A percentile compares a stretch with the other conserved stretches of the same genome.
These are phyloP conservation scores for Drosophila fungiperda DNA, from an alignment of 2,888 invertebrate species.

Conservation along the genomic window DNA sequence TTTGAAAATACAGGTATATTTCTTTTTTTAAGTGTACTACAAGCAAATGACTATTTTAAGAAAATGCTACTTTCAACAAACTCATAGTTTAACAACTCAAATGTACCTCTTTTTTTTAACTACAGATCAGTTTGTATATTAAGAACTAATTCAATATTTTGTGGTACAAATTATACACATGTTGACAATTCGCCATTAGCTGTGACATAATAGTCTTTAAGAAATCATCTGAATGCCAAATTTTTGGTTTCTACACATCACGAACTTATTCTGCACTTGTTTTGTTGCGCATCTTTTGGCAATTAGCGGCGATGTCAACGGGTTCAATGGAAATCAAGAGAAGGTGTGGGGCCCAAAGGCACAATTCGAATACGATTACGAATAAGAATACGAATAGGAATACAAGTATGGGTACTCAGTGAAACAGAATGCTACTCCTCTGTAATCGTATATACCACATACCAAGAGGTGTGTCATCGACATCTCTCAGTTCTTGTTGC, in stretches of 20 bases:
- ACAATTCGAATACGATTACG: conserved; percentile 5
- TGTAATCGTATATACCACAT: conserved; percentile 31
- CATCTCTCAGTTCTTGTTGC: conserved; percentile 56
- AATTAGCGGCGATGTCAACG: conserved; percentile 75
- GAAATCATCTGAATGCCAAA: conserved; percentile 36
- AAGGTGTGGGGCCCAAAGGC: conserved; percentile 68
- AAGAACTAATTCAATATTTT: neutral
- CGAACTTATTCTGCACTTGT: conserved; percentile 67
- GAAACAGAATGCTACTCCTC: conserved; percentile 45
- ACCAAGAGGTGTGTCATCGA: conserved; percentile 72
- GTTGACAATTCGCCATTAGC: conserved; percentile 10
- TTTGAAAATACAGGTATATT: neutral
- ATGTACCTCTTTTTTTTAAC: neutral
- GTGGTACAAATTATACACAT: neutral
- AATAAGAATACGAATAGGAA: neutral
- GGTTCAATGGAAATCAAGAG: conserved; percentile 69
- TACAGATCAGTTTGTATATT: neutral
- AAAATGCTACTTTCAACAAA: conserved; percentile 1
- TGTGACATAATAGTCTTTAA: neutral
- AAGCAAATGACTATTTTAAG: neutral
- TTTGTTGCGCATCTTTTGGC: conserved; percentile 61
- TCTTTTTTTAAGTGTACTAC: neutral
- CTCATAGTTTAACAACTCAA: neutral
- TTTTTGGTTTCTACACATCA: conserved; percentile 62
- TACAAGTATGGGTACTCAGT: conserved; percentile 8